Conservation (phyloP, 2,113 vertebrate species). For the Hippocampus comes region DNA sequence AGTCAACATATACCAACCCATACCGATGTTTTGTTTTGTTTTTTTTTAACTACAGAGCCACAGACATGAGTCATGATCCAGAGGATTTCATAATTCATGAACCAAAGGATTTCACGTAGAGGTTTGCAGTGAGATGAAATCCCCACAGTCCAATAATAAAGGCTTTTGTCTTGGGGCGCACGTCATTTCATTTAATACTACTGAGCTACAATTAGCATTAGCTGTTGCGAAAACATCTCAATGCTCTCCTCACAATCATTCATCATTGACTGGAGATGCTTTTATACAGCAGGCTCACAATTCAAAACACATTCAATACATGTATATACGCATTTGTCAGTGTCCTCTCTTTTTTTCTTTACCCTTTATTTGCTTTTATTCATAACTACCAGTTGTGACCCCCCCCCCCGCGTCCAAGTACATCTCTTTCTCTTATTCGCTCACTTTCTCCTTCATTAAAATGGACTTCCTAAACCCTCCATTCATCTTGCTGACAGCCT, state of each 20-base stretch:
- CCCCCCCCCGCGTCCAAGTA: slow-evolving; percentile 40
- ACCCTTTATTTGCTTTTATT: slow-evolving; percentile 25
- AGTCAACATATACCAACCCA: too few relatives aligned
- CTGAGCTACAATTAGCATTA: slow-evolving; percentile 37
- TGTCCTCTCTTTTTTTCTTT: slow-evolving; percentile 17
- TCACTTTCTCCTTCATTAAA: slow-evolving; percentile 72
- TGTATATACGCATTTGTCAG: slow-evolving; percentile 35
- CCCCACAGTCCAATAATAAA: slow-evolving; percentile 54
- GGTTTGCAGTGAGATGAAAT: slow-evolving; percentile 55
- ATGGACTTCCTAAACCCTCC: slow-evolving; percentile 76
- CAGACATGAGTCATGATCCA: slow-evolving; percentile 63
- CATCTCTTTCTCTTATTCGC: slow-evolving; percentile 55
- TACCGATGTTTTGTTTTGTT: slow-evolving; percentile 24
- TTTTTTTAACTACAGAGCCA: slow-evolving; percentile 31
- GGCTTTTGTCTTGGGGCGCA: slow-evolving; percentile 56
- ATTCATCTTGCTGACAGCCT: slow-evolving; percentile 75
- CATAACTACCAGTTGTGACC: slow-evolving; percentile 35
- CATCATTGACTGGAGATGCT: slow-evolving; percentile 28
- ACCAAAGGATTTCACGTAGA: slow-evolving; percentile 56
- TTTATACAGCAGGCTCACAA: slow-evolving; percentile 38
- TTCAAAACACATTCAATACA: slow-evolving; percentile 46
- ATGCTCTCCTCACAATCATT: slow-evolving; percentile 32
- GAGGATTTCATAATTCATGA: slow-evolving; percentile 52
- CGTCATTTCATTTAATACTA: slow-evolving; percentile 58
- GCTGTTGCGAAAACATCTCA: slow-evolving; percentile 58